Percentiles rank a stretch among this genome's conserved stretches.
Evolutionary conservation across 1,140 invertebrate species (phyloP).

Genomic region (Conus betulinus): DNA sequence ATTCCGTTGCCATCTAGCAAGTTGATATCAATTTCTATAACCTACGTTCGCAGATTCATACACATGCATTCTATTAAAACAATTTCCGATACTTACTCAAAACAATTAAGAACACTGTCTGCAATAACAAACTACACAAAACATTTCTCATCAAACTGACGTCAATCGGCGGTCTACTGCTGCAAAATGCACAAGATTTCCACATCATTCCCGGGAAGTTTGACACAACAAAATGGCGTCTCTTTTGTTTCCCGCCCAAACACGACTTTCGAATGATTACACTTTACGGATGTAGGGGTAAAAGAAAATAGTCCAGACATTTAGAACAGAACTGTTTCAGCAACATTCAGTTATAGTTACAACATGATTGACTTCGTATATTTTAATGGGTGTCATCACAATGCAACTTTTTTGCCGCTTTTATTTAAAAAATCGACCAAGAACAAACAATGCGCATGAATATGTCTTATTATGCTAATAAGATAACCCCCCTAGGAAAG

Average conservation of each 20-base stretch:
- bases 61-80: neutral
- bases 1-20: too few relatives aligned
- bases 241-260: slow-evolving; percentile 70
- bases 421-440: too few relatives aligned
- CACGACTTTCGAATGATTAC: slow-evolving; percentile 56
- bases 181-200: slow-evolving; percentile 40
- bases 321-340: too few relatives aligned
- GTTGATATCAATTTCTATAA: too few relatives aligned
- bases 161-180: slow-evolving; percentile 49
- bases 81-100: neutral
- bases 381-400: too few relatives aligned
- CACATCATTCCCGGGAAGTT: slow-evolving; percentile 50
- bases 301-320: neutral
- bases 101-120: neutral
- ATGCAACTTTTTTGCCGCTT: too few relatives aligned
- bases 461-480: too few relatives aligned
- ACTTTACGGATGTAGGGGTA: neutral
- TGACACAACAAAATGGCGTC: slow-evolving; percentile 67
- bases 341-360: too few relatives aligned
- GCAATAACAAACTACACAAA: neutral
- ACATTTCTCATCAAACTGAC: neutral
- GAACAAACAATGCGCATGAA: too few relatives aligned
- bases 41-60: neutral
- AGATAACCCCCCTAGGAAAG: too few relatives aligned
- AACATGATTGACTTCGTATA: too few relatives aligned